phyloP scores from a whole-genome alignment of 2,888 invertebrate species.

The Autographa pulchrina region DNA sequence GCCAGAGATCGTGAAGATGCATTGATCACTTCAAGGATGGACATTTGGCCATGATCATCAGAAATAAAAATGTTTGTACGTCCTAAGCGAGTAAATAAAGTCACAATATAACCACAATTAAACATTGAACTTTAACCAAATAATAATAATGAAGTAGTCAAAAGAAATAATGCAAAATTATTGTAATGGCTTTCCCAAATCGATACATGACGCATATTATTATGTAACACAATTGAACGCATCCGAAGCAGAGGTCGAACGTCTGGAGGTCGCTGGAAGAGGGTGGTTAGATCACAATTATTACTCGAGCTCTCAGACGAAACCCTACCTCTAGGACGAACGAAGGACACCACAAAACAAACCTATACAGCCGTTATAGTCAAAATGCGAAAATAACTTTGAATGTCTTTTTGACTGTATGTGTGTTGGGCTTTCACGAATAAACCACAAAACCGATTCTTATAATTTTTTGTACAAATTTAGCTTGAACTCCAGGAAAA shows the following conservation, averaged over 20 bases:
- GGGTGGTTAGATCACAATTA: slow-evolving; percentile 55
- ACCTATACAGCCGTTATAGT: not conserved
- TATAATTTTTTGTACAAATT: too few relatives aligned
- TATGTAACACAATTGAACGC: slow-evolving; percentile 53
- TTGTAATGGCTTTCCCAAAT: slow-evolving; percentile 62
- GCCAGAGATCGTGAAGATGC: too few relatives aligned
- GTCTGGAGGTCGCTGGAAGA: slow-evolving; percentile 83
- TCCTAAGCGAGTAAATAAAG: too few relatives aligned
- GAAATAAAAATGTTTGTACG: too few relatives aligned
- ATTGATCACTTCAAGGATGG: too few relatives aligned
- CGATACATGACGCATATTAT: slow-evolving; percentile 60
- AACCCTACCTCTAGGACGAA: slow-evolving; percentile 36
- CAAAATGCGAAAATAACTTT: too few relatives aligned
- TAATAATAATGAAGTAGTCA: slow-evolving; percentile 15
- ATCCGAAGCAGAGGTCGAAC: slow-evolving; percentile 70
- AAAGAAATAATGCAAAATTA: slow-evolving; percentile 55
- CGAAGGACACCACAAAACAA: slow-evolving; percentile 36
- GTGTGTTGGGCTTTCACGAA: too few relatives aligned
- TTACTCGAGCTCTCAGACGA: slow-evolving; percentile 29
- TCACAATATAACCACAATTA: not conserved
- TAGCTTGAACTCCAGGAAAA: too few relatives aligned
- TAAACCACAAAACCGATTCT: too few relatives aligned
- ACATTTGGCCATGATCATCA: too few relatives aligned
- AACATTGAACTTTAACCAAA: slow-evolving; percentile 8
- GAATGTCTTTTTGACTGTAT: too few relatives aligned